phyloP scores from a whole-genome alignment of 1,140 invertebrate species.

The Aphidius gifuensis region DNA sequence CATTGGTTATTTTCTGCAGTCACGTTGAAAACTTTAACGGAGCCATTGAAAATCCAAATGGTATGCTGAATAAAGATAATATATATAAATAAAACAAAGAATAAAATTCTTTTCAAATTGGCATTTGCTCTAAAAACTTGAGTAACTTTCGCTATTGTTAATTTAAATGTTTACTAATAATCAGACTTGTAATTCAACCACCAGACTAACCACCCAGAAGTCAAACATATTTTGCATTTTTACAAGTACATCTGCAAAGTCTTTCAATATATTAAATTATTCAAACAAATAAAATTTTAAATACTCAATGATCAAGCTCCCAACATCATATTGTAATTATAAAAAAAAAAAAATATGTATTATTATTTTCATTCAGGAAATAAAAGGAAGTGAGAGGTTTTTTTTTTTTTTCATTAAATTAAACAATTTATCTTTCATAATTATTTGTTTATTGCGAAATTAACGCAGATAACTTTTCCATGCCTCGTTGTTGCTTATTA shows the following conservation, averaged over 20 bases:
- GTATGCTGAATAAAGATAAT: background rate
- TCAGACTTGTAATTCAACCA: conserved; percentile 54
- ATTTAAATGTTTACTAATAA: conserved; percentile 60
- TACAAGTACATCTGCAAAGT: conserved; percentile 47
- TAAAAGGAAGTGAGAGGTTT: too few relatives aligned
- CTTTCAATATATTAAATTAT: conserved; percentile 49
- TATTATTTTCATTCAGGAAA: background rate
- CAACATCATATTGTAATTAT: background rate
- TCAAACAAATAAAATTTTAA: conserved; percentile 8
- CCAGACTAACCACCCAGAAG: conserved; percentile 56
- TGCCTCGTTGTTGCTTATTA: conserved; percentile 22
- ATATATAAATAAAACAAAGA: background rate
- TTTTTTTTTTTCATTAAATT: background rate
- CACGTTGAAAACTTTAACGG: conserved; percentile 9
- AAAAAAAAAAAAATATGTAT: background rate
- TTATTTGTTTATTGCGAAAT: conserved; percentile 56
- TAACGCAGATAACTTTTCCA: conserved; percentile 15
- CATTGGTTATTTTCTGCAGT: background rate
- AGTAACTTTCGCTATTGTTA: conserved; percentile 47
- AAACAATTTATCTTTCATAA: conserved; percentile 42
- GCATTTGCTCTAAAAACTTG: conserved; percentile 35
- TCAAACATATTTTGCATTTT: conserved; percentile 53
- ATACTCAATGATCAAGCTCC: conserved; percentile 9
- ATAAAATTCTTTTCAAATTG: conserved; percentile 1
- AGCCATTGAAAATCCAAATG: conserved; percentile 3